These are phyloP conservation scores for Ascaphus truei DNA, from an alignment of 2,113 vertebrate genomes.

Conservation along the genomic window DNA sequence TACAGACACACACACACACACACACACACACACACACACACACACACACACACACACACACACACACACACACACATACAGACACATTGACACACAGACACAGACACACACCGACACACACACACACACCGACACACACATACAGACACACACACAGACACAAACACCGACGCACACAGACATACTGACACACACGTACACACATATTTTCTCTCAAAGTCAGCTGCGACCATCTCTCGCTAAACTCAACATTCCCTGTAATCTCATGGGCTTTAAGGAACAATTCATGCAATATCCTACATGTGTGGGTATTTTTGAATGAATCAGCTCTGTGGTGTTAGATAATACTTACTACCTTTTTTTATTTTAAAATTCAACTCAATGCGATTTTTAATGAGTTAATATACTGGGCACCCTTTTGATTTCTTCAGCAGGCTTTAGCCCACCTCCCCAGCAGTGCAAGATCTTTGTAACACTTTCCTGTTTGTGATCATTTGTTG, in stretches of 20 bases:
- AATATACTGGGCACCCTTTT: too few species aligned
- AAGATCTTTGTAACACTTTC: too few species aligned
- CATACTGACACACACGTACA: slow-evolving; percentile 15
- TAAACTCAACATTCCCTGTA: background rate
- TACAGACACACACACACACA: slow-evolving; percentile 9
- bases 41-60: slow-evolving; percentile 1
- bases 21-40: background rate
- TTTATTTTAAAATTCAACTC: too few species aligned
- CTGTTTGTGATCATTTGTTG: too few species aligned
- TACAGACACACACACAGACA: slow-evolving; percentile 8
- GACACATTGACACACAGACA: background rate
- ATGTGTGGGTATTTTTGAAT: too few species aligned
- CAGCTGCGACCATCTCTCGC: background rate
- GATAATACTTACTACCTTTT: too few species aligned
- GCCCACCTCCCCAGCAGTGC: too few species aligned
- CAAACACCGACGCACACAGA: background rate
- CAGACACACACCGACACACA: slow-evolving; percentile 1
- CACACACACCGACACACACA: background rate
- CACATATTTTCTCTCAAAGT: background rate
- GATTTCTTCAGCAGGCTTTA: too few species aligned
- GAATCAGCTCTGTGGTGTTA: too few species aligned
- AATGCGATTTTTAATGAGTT: too few species aligned
- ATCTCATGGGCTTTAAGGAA: background rate
- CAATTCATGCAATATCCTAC: too few species aligned
- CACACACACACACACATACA: background rate